Conservation (phyloP, 2,888 invertebrate genomes). For the Trichacis sp. region DNA sequence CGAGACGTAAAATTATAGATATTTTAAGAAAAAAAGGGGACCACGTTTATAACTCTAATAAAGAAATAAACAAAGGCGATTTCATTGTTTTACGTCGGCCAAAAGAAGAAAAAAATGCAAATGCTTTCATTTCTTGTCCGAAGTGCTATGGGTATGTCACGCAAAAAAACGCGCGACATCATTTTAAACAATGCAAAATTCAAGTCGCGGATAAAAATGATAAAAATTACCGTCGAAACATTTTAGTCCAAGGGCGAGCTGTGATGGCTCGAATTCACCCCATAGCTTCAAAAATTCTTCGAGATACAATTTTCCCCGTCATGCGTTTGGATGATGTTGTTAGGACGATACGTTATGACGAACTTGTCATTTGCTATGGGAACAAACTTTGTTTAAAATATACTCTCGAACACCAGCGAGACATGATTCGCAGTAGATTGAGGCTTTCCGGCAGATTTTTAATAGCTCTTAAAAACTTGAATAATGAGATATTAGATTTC, state of each 20-base stretch:
- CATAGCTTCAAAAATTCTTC: neutral
- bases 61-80: conserved; percentile 37
- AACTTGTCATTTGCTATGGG: conserved; percentile 34
- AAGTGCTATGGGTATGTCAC: conserved; percentile 41
- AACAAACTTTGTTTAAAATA: conserved; percentile 38
- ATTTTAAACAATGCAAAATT: conserved; percentile 18
- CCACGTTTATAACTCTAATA: conserved; percentile 38
- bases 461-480: conserved; percentile 8
- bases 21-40: conserved; percentile 39
- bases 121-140: conserved; percentile 35
- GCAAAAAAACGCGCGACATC: conserved; percentile 34
- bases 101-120: conserved; percentile 17
- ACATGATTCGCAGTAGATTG: conserved; percentile 31
- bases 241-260: neutral
- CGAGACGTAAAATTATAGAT: conserved; percentile 20
- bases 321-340: conserved; percentile 39
- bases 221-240: neutral
- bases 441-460: conserved; percentile 19
- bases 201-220: neutral
- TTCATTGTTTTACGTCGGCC: conserved; percentile 44
- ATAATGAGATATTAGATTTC: conserved; percentile 33
- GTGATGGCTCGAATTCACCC: neutral
- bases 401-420: conserved; percentile 26
- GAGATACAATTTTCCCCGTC: conserved; percentile 29
- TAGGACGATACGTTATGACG: conserved; percentile 34